Conservation (phyloP, 2,888 invertebrate genomes). For the Aleiodes testaceus region DNA sequence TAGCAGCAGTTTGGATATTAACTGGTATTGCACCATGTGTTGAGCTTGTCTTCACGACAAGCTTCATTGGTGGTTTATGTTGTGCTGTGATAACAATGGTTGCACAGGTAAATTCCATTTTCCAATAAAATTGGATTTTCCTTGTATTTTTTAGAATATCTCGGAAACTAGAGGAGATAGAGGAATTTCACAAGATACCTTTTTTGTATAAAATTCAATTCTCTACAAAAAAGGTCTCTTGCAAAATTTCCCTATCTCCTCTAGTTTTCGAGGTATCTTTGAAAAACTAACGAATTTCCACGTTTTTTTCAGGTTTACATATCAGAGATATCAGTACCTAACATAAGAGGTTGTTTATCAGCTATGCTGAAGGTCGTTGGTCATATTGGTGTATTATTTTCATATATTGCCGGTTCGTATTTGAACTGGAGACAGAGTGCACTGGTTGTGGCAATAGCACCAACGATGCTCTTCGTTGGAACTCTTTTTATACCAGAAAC, state of each 20-base stretch:
- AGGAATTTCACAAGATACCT: too few species aligned
- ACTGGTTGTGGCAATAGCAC: constrained; percentile 84
- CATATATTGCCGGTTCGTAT: constrained; percentile 88
- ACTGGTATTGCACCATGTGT: constrained; percentile 86
- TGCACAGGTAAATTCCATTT: constrained; percentile 80
- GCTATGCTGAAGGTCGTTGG: constrained; percentile 90
- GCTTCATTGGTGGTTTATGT: constrained; percentile 89
- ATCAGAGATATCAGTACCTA: constrained; percentile 91
- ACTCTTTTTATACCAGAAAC: constrained; percentile 90
- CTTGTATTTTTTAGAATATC: too few species aligned
- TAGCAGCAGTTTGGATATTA: constrained; percentile 86
- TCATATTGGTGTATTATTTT: constrained; percentile 88
- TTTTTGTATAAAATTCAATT: too few species aligned
- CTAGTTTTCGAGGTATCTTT: too few species aligned
- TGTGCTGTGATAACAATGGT: constrained; percentile 85
- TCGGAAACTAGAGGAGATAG: too few species aligned
- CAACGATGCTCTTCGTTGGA: constrained; percentile 83
- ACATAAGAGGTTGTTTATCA: constrained; percentile 89
- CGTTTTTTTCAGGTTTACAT: constrained; percentile 88
- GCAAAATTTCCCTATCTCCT: too few species aligned
- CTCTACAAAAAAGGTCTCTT: too few species aligned
- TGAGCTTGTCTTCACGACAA: constrained; percentile 86
- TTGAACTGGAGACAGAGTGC: constrained; percentile 91
- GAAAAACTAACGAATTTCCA: too few species aligned
- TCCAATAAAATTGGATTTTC: too few species aligned